Evolutionary conservation across 2,888 invertebrate genomes (phyloP), one percentile per base, ranked within the genome.

Genomic region (Eretmocerus hayati): DNA sequence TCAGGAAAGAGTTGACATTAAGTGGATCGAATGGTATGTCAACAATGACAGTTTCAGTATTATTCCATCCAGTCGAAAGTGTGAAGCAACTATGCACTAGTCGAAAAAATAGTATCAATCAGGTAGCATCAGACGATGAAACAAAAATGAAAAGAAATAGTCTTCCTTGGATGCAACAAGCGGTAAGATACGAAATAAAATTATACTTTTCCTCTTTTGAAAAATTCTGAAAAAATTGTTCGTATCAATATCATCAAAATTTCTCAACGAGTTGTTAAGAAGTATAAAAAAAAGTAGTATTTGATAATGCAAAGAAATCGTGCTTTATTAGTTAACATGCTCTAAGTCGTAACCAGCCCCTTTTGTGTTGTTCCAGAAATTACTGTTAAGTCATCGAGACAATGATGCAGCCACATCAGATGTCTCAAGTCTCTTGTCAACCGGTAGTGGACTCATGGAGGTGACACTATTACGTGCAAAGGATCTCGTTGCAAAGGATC

Each of bases 401-500:
- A 55, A 53, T 20, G 67, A 65, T 55, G 57, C 59, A 31, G 56
- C 66, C 1, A 58, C 65, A 6, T 66, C 65, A 11, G 71, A 71
- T 42, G 67, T 72, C 42, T 70, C 69, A 35, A 69, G 66, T 53
- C 56, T 72, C 5, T 55, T 72, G 20, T 67, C 71, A 6, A 69
- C 66, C n/a, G 72, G 72, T 31, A 65, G 69, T 30, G 72, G 72
- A 13, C 61, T 77, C 32, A 71, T 77, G 61, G 76, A 77, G 55
- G 66, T 77, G 37, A 72, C 73, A 2, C 63, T 77, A 13, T 56
- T 64, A 36, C 70, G 75, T 48, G 77, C 76, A 2, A 72, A 66
- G 40, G 74, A 77, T 54, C 67, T 77, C 39, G 68, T 75, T 4
- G 73, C 76, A 2, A 77, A 74, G 61, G 77, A 77, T 61, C 63